Percentiles rank a stretch among this genome's conserved stretches.
These are phyloP conservation scores for Ochropleura plecta DNA, from an alignment of 2,888 invertebrate species.

Conservation along the genomic window DNA sequence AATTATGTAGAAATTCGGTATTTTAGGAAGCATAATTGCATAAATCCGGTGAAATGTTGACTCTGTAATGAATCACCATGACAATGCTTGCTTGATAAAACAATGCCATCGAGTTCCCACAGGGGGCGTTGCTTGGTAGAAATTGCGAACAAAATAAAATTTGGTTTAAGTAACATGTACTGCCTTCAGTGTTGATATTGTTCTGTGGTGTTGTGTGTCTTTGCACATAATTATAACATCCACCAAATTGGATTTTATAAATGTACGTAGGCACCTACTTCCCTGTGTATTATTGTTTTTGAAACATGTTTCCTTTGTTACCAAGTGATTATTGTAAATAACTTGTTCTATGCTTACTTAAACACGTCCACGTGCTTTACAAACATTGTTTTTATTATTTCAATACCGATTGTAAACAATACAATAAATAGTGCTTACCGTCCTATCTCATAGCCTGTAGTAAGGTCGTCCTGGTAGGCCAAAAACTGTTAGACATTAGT, in stretches of 20 bases:
- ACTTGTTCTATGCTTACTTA: slow-evolving; percentile 14
- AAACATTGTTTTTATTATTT: neutral
- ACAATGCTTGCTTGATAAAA: slow-evolving; percentile 83
- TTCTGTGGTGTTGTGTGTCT: too few species aligned
- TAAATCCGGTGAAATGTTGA: slow-evolving; percentile 61
- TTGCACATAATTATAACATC: slow-evolving; percentile 13
- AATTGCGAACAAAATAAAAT: slow-evolving; percentile 52
- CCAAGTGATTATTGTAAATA: slow-evolving; percentile 12
- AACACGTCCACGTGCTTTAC: slow-evolving; percentile 39
- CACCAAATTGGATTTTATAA: slow-evolving; percentile 11
- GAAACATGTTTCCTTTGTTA: slow-evolving; percentile 39
- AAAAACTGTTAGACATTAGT: neutral
- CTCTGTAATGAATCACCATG: slow-evolving; percentile 84
- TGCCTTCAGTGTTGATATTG: slow-evolving; percentile 10
- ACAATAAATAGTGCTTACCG: neutral
- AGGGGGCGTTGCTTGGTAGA: slow-evolving; percentile 82
- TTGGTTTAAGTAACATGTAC: neutral
- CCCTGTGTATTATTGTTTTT: slow-evolving; percentile 19
- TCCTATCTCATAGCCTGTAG: neutral
- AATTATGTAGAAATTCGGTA: slow-evolving; percentile 17
- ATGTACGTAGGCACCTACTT: neutral
- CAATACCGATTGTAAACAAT: neutral
- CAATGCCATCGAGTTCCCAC: slow-evolving; percentile 77
- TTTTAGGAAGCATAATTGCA: slow-evolving; percentile 21
- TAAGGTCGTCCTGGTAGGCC: neutral